phyloP scores from a whole-genome alignment of 1,140 invertebrate species.

The Atta colombica region DNA sequence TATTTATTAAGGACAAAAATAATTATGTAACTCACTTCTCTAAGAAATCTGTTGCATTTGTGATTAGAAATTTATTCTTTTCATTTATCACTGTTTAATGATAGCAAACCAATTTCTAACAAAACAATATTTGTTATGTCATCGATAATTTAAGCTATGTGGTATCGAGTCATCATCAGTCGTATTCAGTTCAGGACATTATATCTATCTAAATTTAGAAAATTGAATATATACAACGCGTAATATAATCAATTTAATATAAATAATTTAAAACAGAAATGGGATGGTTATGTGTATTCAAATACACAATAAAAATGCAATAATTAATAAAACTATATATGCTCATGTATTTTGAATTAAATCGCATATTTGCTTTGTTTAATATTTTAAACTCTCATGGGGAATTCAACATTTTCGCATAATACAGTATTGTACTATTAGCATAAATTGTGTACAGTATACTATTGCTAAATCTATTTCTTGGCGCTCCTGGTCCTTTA shows the following conservation, averaged over 20 bases:
- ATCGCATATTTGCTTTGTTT: conserved; percentile 6
- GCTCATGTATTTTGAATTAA: conserved; percentile 62
- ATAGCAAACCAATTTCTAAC: background rate
- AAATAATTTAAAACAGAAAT: background rate
- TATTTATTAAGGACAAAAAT: background rate
- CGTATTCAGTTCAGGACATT: background rate
- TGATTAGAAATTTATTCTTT: background rate
- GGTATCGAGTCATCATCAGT: background rate
- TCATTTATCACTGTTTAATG: background rate
- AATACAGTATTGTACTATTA: conserved; percentile 12
- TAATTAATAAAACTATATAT: conserved; percentile 67
- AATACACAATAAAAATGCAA: conserved; percentile 3
- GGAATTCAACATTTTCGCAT: conserved; percentile 23
- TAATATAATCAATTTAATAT: background rate
- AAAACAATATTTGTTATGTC: background rate
- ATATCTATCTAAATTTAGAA: background rate
- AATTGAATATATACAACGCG: background rate
- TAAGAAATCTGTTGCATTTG: background rate
- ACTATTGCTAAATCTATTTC: conserved; percentile 2
- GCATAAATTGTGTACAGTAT: background rate
- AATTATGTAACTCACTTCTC: background rate
- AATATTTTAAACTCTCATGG: conserved; percentile 2
- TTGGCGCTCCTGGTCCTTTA: conserved; percentile 13
- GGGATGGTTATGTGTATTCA: background rate
- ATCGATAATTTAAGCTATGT: background rate